Percentiles rank a stretch among this genome's conserved stretches.
These are phyloP conservation scores for Cisticola juncidis DNA, from an alignment of 2,113 vertebrate species.

Conservation along the genomic window DNA sequence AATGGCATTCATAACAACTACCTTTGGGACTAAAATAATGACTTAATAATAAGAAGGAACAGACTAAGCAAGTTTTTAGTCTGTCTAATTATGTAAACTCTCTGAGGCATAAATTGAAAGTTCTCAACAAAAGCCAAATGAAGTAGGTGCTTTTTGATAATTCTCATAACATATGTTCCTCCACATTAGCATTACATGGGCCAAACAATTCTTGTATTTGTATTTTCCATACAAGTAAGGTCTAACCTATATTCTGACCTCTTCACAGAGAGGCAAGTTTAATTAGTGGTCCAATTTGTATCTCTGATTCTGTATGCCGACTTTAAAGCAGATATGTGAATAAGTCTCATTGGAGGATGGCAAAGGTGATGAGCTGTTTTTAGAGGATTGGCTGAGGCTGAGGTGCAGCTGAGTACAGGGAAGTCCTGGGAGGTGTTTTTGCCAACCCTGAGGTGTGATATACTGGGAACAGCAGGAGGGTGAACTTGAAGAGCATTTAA, in stretches of 20 bases:
- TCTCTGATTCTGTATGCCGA: neutral
- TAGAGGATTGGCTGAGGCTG: neutral
- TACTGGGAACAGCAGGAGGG: neutral
- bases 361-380: neutral
- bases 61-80: slow-evolving; percentile 39
- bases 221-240: neutral
- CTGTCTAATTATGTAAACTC: slow-evolving; percentile 36
- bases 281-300: neutral
- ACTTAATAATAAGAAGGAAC: slow-evolving; percentile 54
- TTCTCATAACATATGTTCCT: neutral
- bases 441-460: neutral
- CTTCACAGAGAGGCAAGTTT: neutral
- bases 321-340: neutral
- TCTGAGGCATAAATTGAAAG: slow-evolving; percentile 34
- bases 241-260: neutral
- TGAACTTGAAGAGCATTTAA: neutral
- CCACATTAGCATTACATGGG: neutral
- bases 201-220: neutral
- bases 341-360: neutral
- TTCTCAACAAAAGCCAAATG: slow-evolving; percentile 20
- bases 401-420: neutral
- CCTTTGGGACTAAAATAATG: slow-evolving; percentile 39
- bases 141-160: neutral
- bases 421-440: neutral
- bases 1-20: slow-evolving; percentile 36